Base-by-base conservation (phyloP, 2,113 vertebrate species). In the Tragelaphus scriptus region DNA sequence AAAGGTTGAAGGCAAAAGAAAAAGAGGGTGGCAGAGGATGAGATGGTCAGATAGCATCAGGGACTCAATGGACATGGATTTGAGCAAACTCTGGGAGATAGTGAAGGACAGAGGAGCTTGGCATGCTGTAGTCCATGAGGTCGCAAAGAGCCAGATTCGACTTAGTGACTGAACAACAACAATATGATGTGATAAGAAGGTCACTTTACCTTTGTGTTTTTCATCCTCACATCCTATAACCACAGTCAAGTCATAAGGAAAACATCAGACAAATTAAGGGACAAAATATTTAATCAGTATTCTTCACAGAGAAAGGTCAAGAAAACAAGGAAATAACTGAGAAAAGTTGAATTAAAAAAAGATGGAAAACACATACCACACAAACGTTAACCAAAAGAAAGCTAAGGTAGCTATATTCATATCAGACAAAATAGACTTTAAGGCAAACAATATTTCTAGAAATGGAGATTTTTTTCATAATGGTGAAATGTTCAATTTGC, bases 391-490 rank as follows among this genome's bases (percentile, higher is more conserved):
- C 13, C 59, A 58, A 92, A 85, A 85, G 36, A 56, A 92, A 93
- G 84, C 53, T 59, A 79, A 44, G 51, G 32, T 61, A 61, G 55
- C 26, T 61, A 59, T 85, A 93, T 75, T 79, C 85, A 40, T 79
- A 87, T 63, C 32, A 32, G 47, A 79, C 30, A 79, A 93, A 93
- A 93, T 40, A 61, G 68, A 51, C 65, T 77, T 86, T 40, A 63
- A 53, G 55, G 26, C 47, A 88, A 88, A 53, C 19, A 87, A 23
- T 19, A 61, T 53, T 77, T 87, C 68, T 87, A 80, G 71, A n/a
- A 80, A 80, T 59, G 36, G 63, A 95, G 40, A 26, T 40, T 36
- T 21, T 19, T 88, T 81, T 88, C n/a, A n/a, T 79, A 51, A 68
- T 7, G 49, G 30, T 65, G 14, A 75, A 59, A 82, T 90, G 63